phyloP scores from a whole-genome alignment of 2,113 vertebrate genomes.

The Oncorhynchus kisutch region DNA sequence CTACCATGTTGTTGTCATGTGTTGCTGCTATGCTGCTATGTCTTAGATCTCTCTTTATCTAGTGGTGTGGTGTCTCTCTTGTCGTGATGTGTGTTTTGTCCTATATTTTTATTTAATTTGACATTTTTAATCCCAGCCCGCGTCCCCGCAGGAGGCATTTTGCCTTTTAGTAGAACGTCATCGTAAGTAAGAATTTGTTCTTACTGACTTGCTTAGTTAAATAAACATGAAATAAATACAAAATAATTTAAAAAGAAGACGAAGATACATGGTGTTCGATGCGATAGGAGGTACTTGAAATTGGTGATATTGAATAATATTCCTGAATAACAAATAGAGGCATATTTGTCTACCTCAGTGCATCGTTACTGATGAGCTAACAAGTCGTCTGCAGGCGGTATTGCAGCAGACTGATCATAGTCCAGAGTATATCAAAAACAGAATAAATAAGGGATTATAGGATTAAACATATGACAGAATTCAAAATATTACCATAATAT shows the following conservation, averaged over 20 bases:
- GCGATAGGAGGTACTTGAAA: conserved; percentile 20
- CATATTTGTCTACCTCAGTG: conserved; percentile 7
- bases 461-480: conserved; percentile 42
- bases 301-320: conserved; percentile 5
- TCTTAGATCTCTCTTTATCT: too few species aligned
- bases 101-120: too few species aligned
- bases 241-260: conserved; percentile 17
- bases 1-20: too few species aligned
- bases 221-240: too few species aligned
- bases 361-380: neutral
- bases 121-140: too few species aligned
- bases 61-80: too few species aligned
- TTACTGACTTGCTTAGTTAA: too few species aligned
- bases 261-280: conserved; percentile 16
- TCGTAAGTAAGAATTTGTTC: too few species aligned
- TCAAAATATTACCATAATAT: conserved; percentile 29
- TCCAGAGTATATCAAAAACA: neutral
- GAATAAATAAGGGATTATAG: conserved; percentile 40
- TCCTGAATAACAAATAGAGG: conserved; percentile 9
- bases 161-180: too few species aligned
- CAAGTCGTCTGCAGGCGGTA: neutral
- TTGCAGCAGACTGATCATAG: conserved; percentile 1
- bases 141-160: too few species aligned
- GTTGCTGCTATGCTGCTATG: too few species aligned
- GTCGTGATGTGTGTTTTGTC: too few species aligned